Percentiles rank a stretch among this genome's conserved stretches.
phyloP scores from a whole-genome alignment of 1,140 invertebrate species.

The Hydropsyche tenuis region DNA sequence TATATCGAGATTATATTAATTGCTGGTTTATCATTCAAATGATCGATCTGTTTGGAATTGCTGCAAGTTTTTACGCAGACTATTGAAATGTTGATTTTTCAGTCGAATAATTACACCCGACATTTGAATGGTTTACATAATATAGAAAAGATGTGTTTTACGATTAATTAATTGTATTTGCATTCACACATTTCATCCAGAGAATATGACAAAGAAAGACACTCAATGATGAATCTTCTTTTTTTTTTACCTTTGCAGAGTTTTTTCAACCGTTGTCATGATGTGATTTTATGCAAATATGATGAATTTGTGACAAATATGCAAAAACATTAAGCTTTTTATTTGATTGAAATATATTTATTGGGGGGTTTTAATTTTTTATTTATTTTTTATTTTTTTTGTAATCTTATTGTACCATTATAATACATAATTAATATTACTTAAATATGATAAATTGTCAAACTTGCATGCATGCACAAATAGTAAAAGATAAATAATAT shows the following conservation, averaged over 20 bases:
- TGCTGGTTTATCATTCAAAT: slow-evolving; percentile 26
- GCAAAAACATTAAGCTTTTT: slow-evolving; percentile 24
- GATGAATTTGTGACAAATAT: slow-evolving; percentile 20
- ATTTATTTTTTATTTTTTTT: slow-evolving; percentile 23
- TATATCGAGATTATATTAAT: slow-evolving; percentile 7
- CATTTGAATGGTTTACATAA: slow-evolving; percentile 5
- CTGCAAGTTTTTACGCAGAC: no score
- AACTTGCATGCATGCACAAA: slow-evolving; percentile 36
- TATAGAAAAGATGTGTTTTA: slow-evolving; percentile 13
- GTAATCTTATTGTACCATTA: slow-evolving; percentile 4
- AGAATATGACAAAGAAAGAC: background rate
- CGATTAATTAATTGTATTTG: slow-evolving; percentile 6
- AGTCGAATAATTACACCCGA: background rate
- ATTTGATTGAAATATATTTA: background rate
- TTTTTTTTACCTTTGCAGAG: background rate
- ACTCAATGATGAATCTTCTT: no score
- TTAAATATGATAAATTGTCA: slow-evolving; percentile 12
- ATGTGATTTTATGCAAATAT: slow-evolving; percentile 9
- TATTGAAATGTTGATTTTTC: no score
- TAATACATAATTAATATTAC: slow-evolving; percentile 11
- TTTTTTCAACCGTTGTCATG: background rate
- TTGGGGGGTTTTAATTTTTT: slow-evolving; percentile 8
- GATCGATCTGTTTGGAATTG: slow-evolving; percentile 18
- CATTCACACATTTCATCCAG: background rate
- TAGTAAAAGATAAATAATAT: background rate